These are phyloP conservation scores for Nipponacmea schrenckii DNA, from an alignment of 2,888 invertebrate genomes.

Conservation along the genomic window DNA sequence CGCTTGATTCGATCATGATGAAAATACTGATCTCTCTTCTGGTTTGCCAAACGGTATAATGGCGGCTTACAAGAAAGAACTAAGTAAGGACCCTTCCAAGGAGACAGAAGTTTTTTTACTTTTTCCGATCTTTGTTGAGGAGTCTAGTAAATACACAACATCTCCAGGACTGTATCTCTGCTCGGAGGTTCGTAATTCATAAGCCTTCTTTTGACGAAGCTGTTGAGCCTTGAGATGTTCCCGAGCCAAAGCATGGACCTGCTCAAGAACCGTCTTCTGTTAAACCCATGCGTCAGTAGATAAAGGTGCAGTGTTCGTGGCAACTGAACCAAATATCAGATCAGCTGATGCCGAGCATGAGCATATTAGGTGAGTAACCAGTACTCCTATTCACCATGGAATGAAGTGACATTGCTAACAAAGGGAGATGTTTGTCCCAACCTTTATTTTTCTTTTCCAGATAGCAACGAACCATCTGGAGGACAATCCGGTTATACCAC, in stretches of 20 bases:
- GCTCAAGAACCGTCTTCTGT: too few species aligned
- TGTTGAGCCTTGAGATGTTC: too few species aligned
- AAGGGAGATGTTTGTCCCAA: constrained; percentile 26
- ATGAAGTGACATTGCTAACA: constrained; percentile 25
- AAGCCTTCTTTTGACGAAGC: too few species aligned
- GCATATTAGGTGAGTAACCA: constrained; percentile 26
- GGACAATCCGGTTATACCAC: constrained; percentile 6
- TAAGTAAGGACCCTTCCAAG: constrained; percentile 29
- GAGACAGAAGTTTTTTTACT: constrained; percentile 22
- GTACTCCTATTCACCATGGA: constrained; percentile 25
- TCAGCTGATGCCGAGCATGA: constrained; percentile 34
- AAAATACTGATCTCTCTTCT: background rate
- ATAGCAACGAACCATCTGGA: constrained; percentile 4
- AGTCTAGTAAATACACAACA: background rate
- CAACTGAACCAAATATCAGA: too few species aligned
- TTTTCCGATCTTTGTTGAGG: constrained; percentile 15
- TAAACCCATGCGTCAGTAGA: too few species aligned
- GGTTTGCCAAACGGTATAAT: constrained; percentile 20
- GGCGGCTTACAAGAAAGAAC: constrained; percentile 17
- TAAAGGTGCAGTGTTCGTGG: too few species aligned
- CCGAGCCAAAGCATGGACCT: too few species aligned
- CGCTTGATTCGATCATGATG: constrained; percentile 28
- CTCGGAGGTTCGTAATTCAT: too few species aligned
- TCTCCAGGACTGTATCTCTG: too few species aligned
- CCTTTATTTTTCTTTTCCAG: background rate